A percentile compares a stretch with the other conserved stretches of the same genome.
Conservation (phyloP, 1,140 invertebrate genomes). For the Capitella teleta region DNA sequence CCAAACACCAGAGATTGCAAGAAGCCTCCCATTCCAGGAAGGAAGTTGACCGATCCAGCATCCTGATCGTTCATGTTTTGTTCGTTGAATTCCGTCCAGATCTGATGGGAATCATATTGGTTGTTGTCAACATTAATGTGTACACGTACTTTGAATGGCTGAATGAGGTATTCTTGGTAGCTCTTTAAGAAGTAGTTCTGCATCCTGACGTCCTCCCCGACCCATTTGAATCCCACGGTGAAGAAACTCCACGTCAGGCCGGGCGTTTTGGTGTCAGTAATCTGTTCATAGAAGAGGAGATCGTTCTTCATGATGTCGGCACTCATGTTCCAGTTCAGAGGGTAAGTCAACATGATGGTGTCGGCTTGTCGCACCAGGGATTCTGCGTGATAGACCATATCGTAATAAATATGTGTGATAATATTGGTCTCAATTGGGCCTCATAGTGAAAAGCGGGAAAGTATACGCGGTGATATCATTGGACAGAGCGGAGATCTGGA, state of each 20-base stretch:
- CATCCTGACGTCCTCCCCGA: conserved; percentile 4
- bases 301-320: conserved; percentile 13
- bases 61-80: conserved; percentile 4
- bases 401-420: no score
- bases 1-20: conserved; percentile 13
- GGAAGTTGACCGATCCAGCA: conserved; percentile 10
- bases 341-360: conserved; percentile 14
- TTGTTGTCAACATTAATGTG: not conserved
- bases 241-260: conserved; percentile 13
- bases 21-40: conserved; percentile 13
- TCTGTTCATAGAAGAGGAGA: conserved; percentile 8
- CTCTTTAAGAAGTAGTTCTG: conserved; percentile 9
- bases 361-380: no score
- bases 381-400: no score
- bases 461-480: no score
- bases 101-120: not conserved
- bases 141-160: conserved; percentile 12
- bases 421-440: no score
- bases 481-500: no score
- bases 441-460: no score
- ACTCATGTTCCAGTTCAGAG: conserved; percentile 14
- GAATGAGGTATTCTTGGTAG: conserved; percentile 13
- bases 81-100: conserved; percentile 14
- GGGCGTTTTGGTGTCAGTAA: conserved; percentile 4
- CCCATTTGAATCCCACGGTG: conserved; percentile 13